A percentile compares a stretch with the other conserved stretches of the same genome.
Evolutionary conservation across 2,888 invertebrate genomes (phyloP).

Genomic region (Noctua pronuba): DNA sequence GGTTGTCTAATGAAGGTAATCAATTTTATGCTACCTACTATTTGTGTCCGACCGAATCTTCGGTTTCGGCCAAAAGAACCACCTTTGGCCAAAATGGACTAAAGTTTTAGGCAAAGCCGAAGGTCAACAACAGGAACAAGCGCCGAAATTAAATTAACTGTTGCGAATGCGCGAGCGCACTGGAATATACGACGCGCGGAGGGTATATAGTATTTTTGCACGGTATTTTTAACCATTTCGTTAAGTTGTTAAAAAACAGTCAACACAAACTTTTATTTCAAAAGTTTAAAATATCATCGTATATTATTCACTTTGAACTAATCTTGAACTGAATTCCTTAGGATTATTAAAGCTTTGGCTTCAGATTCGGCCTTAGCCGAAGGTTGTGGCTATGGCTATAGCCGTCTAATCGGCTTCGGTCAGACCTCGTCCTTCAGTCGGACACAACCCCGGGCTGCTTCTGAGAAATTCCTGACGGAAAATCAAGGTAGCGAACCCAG

Average conservation of each 20-base stretch:
- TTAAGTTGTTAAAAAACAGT: background rate
- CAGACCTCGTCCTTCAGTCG: too few species aligned
- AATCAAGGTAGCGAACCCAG: too few species aligned
- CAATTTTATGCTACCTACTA: background rate
- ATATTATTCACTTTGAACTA: background rate
- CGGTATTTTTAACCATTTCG: background rate
- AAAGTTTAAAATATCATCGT: background rate
- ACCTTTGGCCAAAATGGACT: background rate
- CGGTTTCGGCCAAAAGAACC: background rate
- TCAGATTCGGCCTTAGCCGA: too few species aligned
- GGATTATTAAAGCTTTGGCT: too few species aligned
- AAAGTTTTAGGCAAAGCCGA: background rate
- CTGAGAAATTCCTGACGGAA: too few species aligned
- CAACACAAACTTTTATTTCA: background rate
- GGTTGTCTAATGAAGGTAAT: background rate
- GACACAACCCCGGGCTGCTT: too few species aligned
- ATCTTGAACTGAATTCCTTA: background rate
- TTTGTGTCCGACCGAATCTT: background rate
- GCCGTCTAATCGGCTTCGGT: too few species aligned
- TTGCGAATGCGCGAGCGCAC: background rate
- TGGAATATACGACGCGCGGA: too few species aligned
- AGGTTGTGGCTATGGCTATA: too few species aligned
- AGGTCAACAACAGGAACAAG: background rate
- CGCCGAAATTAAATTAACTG: background rate
- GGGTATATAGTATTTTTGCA: background rate